Percentiles rank a stretch among this genome's conserved stretches.
Evolutionary conservation across 1,140 invertebrate genomes (phyloP).

Genomic region (Pygmarrhopalites habei): DNA sequence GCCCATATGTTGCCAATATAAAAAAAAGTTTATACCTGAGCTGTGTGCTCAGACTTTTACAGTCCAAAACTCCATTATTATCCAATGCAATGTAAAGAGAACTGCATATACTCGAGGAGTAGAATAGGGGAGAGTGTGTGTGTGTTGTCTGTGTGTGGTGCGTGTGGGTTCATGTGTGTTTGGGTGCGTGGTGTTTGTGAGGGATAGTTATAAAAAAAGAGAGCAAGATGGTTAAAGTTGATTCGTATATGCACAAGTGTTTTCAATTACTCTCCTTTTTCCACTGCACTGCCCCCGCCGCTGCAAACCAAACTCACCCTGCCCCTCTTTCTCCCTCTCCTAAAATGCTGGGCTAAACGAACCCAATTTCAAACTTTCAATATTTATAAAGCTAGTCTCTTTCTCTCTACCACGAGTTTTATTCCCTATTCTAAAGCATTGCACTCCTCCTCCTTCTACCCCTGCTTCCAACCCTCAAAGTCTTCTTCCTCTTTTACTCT

Average conservation of each 20-base stretch:
- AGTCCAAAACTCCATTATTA: too few relatives aligned
- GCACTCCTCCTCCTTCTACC: not conserved
- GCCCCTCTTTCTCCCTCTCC: not conserved
- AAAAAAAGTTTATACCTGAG: too few relatives aligned
- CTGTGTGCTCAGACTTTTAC: too few relatives aligned
- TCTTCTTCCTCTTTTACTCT: not conserved
- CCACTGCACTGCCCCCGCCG: not conserved
- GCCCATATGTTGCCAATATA: too few relatives aligned
- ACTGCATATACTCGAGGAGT: not conserved
- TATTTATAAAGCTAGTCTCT: slow-evolving; percentile 20
- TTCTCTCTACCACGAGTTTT: not conserved
- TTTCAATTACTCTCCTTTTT: not conserved
- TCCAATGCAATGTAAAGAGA: not conserved
- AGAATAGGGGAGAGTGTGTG: not conserved
- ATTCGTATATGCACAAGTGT: not conserved
- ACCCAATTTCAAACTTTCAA: slow-evolving; percentile 18
- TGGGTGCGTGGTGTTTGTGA: not conserved
- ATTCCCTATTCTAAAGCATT: not conserved
- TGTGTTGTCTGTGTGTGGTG: not conserved
- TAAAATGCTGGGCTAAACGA: not conserved
- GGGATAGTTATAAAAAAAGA: not conserved
- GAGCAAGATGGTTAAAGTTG: not conserved
- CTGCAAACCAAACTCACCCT: not conserved
- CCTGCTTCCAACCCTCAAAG: not conserved
- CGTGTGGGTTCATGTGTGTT: not conserved